Base-by-base conservation (phyloP, 1,140 invertebrate species). In the Camponotus pennsylvanicus region DNA sequence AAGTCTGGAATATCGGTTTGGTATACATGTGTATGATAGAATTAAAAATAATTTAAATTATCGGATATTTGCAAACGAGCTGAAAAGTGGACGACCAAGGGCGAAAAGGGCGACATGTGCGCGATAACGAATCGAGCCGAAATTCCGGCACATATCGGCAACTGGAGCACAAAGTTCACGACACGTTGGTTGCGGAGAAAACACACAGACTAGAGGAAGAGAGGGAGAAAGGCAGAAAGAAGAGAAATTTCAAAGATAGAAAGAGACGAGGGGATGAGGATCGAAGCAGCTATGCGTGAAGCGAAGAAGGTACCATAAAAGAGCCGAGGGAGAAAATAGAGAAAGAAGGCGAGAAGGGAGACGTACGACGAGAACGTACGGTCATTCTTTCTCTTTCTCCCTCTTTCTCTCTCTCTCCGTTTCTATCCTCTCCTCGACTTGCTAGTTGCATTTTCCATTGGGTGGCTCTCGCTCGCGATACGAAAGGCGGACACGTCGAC, bases 391-490 rank as follows among this genome's bases (percentile, higher is more conserved):
- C 45, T 49, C 8, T 11, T 45, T 45, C 42, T 45, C 11, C 11
- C 9, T 45, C 42, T 45, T 11, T 45, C 9, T 45, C 80, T 61
- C 80, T 61, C 55, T 70, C 70, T 78, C 86, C 37, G 11, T 70
- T 86, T 59, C 21, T 27, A 42, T 77, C 71, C 32, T 67, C 86
- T 73, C 37, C 34, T 66, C 32, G 80, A 89, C 78, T 80, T 42
- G 85, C 67, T 87, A 71, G 80, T 90, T 78, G 76, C 82, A 82
- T 88, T 86, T 90, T 75, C 82, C 70, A 83, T 90, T 83, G 82
- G 77, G 67, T 90, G 77, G 83, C 55, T 87, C 70, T 45, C 40
- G 85, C 59, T 84, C 61, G 69, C 87, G 87, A 84, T 67, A 90
- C 71, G 73, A 80, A 66, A 86, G 71, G 79, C 77, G 85, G 70